Conservation (phyloP, 1,140 invertebrate genomes). For the Bombus breviceps region DNA sequence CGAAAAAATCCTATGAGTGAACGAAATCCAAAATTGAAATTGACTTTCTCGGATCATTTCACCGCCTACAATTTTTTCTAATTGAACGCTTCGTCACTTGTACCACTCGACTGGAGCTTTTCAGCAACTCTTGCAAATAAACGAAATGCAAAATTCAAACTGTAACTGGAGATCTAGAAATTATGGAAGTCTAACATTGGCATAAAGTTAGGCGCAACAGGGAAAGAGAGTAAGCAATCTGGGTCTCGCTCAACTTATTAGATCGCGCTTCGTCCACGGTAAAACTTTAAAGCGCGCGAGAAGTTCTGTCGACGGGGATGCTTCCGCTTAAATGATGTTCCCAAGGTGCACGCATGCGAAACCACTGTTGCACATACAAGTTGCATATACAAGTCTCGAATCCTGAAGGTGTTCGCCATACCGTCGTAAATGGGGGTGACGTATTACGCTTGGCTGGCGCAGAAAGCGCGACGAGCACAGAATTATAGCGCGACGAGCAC, state of each 20-base stretch:
- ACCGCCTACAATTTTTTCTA: too few species aligned
- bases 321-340: constrained; percentile 33
- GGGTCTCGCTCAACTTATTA: constrained; percentile 28
- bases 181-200: too few species aligned
- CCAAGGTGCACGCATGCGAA: constrained; percentile 25
- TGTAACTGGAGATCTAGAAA: too few species aligned
- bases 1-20: too few species aligned
- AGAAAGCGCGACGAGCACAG: background rate
- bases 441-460: constrained; percentile 13
- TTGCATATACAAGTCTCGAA: constrained; percentile 21
- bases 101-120: too few species aligned
- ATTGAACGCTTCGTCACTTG: too few species aligned
- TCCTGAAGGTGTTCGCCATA: constrained; percentile 21
- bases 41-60: too few species aligned
- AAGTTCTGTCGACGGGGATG: constrained; percentile 3
- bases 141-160: too few species aligned
- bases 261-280: constrained; percentile 16
- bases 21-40: too few species aligned
- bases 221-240: background rate
- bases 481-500: too few species aligned
- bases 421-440: constrained; percentile 16
- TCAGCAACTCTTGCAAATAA: too few species aligned
- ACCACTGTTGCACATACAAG: constrained; percentile 32
- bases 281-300: constrained; percentile 17
- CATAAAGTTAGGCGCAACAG: background rate